Evolutionary conservation across 2,888 invertebrate genomes (phyloP), one percentile per base, ranked within the genome.

Genomic region (Noctuana brunneofusca): DNA sequence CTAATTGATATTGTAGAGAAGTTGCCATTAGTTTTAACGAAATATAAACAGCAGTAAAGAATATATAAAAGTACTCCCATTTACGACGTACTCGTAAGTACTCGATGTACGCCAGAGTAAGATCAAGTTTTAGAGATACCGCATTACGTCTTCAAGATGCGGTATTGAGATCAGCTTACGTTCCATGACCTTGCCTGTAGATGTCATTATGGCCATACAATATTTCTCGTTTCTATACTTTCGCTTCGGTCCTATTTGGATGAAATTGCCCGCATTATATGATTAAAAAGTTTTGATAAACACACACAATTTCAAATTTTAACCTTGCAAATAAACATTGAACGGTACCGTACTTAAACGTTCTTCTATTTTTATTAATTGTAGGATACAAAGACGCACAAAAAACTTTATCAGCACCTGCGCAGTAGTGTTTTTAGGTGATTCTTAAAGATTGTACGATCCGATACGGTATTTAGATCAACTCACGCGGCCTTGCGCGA

Each of bases 121-220:
- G 30, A 50, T 50, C 30, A 14, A 30, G 50, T 50, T 54, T 41
- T 49, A 24, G 16, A 49, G 49, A 49, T 27, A 49, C 49, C 20
- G 5, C 50, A 41, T 59, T 30, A 14, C 22, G 18, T 50, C 16
- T 50, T 59, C 30, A 8, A 54, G 53, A 53, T 53, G 53, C 53
- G 59, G 52, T 59, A 59, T 59, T 43, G 43, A 59, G 53, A 59
- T 59, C 59, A 53, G 14, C 16, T 59, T 52, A 32, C 46, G 20
- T 53, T 46, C 35, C 20, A 12, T 56, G 53, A 59, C 59, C 59
- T 59, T 59, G 46, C 52, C 20, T 52, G 53, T 53, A 35, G 9
- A 35, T 53, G 53, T 35, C 32, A 18, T 35, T 52, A 12, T 41
- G 41, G 43, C 18, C 55, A 55, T 43, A 43, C 27, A 55, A 27